phyloP scores from a whole-genome alignment of 2,888 invertebrate species.

The Cylloceria caligata region DNA sequence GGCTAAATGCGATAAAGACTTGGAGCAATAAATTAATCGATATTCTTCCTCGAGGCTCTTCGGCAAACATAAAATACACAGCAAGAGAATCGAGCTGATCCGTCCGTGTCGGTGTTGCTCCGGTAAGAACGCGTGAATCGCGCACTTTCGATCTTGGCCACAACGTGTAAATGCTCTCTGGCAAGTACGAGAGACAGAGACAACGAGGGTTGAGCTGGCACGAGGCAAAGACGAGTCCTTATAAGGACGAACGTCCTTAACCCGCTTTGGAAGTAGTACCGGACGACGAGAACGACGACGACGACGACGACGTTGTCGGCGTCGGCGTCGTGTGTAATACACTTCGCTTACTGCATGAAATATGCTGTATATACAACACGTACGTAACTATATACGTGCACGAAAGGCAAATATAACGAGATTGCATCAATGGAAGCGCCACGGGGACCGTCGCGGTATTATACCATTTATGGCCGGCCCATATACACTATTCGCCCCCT shows the following conservation, averaged over 20 bases:
- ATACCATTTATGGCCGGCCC: slow-evolving; percentile 82
- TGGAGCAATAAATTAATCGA: slow-evolving; percentile 29
- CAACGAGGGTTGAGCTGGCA: slow-evolving; percentile 62
- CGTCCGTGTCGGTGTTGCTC: slow-evolving; percentile 4
- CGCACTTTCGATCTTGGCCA: slow-evolving; percentile 41
- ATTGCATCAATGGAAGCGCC: slow-evolving; percentile 56
- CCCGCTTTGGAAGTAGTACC: slow-evolving; percentile 79
- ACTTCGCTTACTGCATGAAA: slow-evolving; percentile 23
- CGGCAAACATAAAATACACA: slow-evolving; percentile 21
- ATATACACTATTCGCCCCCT: slow-evolving; percentile 74
- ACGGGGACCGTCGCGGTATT: slow-evolving; percentile 65
- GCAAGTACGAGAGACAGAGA: slow-evolving; percentile 63
- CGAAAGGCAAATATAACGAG: slow-evolving; percentile 55
- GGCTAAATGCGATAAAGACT: neutral
- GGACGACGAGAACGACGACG: slow-evolving; percentile 47
- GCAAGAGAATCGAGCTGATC: neutral
- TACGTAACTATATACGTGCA: slow-evolving; percentile 37
- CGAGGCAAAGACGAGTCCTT: slow-evolving; percentile 82
- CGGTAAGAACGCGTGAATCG: slow-evolving; percentile 44
- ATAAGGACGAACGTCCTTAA: slow-evolving; percentile 84
- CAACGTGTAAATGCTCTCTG: slow-evolving; percentile 60
- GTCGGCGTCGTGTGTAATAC: slow-evolving; percentile 51
- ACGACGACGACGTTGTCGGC: slow-evolving; percentile 30
- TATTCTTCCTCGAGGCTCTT: slow-evolving; percentile 30
- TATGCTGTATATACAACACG: slow-evolving; percentile 10